These are phyloP conservation scores for Mythimna ferrago DNA, from an alignment of 2,888 invertebrate species.

Conservation along the genomic window DNA sequence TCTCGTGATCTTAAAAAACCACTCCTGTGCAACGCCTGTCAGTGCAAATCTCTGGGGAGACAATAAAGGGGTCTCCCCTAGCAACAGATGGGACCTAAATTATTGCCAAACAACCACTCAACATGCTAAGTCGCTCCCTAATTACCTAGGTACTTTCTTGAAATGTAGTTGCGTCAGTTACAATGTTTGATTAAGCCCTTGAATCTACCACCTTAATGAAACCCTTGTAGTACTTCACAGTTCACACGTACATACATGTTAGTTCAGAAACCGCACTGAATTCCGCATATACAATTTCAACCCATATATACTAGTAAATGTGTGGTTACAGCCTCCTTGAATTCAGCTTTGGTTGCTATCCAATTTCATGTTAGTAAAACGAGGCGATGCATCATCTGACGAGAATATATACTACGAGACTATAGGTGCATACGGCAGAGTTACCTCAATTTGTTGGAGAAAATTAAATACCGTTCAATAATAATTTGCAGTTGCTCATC, in stretches of 20 bases:
- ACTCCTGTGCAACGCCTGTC: too few relatives aligned
- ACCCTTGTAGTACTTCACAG: not conserved
- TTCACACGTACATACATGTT: not conserved
- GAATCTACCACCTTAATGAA: not conserved
- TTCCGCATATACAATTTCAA: slow-evolving; percentile 1
- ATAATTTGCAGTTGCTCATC: slow-evolving; percentile 77
- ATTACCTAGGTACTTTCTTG: not conserved
- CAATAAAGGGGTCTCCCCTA: too few relatives aligned
- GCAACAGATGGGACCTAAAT: not conserved
- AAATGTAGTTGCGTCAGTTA: not conserved
- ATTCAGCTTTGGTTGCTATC: slow-evolving; percentile 7
- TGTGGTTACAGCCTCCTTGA: slow-evolving; percentile 4
- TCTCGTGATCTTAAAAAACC: too few relatives aligned
- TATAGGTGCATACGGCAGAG: not conserved
- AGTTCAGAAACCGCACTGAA: not conserved
- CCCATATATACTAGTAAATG: not conserved
- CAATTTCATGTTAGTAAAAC: slow-evolving; percentile 8
- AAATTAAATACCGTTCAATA: slow-evolving; percentile 15
- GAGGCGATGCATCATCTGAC: slow-evolving; percentile 6
- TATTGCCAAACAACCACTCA: not conserved
- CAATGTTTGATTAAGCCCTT: not conserved
- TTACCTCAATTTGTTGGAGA: not conserved
- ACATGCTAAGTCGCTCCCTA: not conserved
- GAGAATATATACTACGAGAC: not conserved
- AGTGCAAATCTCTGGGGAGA: too few relatives aligned